phyloP scores from a whole-genome alignment of 2,113 vertebrate genomes.

The Oreotragus oreotragus region DNA sequence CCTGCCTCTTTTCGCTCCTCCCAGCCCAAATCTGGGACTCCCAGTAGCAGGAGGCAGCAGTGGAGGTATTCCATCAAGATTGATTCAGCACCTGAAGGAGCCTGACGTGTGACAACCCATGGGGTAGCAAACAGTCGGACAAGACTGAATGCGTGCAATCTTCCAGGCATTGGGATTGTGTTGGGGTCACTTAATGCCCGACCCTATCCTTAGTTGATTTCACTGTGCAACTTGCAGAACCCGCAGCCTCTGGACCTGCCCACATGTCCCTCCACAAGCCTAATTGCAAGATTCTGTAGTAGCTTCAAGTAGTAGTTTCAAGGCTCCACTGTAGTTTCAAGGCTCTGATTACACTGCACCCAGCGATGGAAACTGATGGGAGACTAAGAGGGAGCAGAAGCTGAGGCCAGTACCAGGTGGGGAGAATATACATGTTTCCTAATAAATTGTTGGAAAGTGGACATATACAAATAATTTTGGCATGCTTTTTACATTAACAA shows the following conservation, averaged over 20 bases:
- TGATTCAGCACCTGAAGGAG: background rate
- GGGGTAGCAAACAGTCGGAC: background rate
- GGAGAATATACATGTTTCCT: background rate
- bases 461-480: slow-evolving; percentile 5
- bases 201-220: background rate
- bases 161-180: background rate
- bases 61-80: background rate
- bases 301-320: background rate
- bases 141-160: background rate
- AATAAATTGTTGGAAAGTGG: background rate
- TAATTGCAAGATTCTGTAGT: slow-evolving; percentile 22
- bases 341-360: background rate
- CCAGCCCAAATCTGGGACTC: background rate
- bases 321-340: background rate
- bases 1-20: background rate
- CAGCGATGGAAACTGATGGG: background rate
- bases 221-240: background rate
- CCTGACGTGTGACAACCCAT: background rate
- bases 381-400: background rate
- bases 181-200: background rate
- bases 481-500: background rate
- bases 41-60: background rate
- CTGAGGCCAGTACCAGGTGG: background rate
- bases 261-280: background rate
- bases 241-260: background rate